Percentiles rank a stretch among this genome's conserved stretches.
Conservation (phyloP, 2,888 invertebrate species). For the Sinopyrophorus schimmeli region DNA sequence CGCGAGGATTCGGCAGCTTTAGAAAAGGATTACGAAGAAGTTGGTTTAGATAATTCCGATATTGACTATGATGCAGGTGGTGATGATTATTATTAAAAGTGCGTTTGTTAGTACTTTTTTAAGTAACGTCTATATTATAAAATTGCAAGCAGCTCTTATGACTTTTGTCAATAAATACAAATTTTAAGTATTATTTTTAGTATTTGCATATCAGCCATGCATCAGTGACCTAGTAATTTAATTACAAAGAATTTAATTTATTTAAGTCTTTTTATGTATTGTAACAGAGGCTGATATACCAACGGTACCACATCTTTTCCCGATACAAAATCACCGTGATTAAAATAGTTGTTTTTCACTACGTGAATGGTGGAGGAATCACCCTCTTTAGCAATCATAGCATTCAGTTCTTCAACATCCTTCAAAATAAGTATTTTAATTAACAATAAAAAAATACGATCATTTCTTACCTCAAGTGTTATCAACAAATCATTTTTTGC, state of each 20-base stretch:
- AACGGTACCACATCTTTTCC: conserved; percentile 14
- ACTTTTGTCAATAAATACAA: too few relatives aligned
- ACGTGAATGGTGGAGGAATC: conserved; percentile 11
- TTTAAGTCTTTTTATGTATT: too few relatives aligned
- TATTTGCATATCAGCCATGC: too few relatives aligned
- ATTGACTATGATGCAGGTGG: neutral
- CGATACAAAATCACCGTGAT: conserved; percentile 19
- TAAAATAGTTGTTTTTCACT: conserved; percentile 16
- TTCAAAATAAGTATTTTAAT: too few relatives aligned
- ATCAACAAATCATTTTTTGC: conserved; percentile 67
- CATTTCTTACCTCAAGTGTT: conserved; percentile 57
- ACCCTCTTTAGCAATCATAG: conserved; percentile 2
- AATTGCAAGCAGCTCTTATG: too few relatives aligned
- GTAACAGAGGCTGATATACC: conserved; percentile 18
- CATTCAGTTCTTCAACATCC: conserved; percentile 13
- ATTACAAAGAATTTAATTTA: too few relatives aligned
- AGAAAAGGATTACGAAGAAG: too few relatives aligned
- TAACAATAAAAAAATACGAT: too few relatives aligned
- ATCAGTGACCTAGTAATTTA: too few relatives aligned
- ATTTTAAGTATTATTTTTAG: too few relatives aligned
- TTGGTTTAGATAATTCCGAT: conserved; percentile 12
- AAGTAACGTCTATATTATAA: too few relatives aligned
- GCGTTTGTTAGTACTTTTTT: conserved; percentile 9
- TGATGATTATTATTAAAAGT: conserved; percentile 6
- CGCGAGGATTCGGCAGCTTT: conserved; percentile 65